These are phyloP conservation scores for Melanargia galathea DNA, from an alignment of 2,888 invertebrate genomes.

Conservation along the genomic window DNA sequence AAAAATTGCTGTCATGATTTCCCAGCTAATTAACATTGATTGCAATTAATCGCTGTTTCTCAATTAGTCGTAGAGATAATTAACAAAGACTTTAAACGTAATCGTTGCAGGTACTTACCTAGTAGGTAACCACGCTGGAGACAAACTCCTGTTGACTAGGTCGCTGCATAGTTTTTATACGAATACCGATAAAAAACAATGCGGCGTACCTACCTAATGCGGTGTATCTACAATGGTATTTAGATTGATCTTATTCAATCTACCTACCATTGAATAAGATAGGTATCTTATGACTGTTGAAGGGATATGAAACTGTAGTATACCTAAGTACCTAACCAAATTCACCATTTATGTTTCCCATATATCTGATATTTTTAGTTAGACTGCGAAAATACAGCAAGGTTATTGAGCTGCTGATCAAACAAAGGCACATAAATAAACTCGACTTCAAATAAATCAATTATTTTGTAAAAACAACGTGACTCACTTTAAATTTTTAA, in stretches of 20 bases:
- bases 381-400: conserved; percentile 11
- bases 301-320: no score
- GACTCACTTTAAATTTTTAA: conserved; percentile 1
- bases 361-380: not conserved
- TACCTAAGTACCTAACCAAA: no score
- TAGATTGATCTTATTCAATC: no score
- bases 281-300: conserved; percentile 1
- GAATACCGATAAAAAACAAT: not conserved
- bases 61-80: conserved; percentile 11
- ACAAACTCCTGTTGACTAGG: conserved; percentile 8
- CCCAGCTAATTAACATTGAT: conserved; percentile 1
- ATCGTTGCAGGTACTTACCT: not conserved
- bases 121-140: not conserved
- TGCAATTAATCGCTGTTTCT: conserved; percentile 4
- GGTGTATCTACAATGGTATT: no score
- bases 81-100: not conserved
- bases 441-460: conserved; percentile 1
- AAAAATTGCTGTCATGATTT: conserved; percentile 7
- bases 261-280: no score
- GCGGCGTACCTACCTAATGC: not conserved
- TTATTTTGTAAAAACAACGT: conserved; percentile 8
- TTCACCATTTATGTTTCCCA: no score
- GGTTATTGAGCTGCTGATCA: conserved; percentile 1
- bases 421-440: conserved; percentile 10
- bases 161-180: conserved; percentile 4